Base-by-base conservation (phyloP, 2,888 invertebrate genomes). In the Calephelis perditalis region DNA sequence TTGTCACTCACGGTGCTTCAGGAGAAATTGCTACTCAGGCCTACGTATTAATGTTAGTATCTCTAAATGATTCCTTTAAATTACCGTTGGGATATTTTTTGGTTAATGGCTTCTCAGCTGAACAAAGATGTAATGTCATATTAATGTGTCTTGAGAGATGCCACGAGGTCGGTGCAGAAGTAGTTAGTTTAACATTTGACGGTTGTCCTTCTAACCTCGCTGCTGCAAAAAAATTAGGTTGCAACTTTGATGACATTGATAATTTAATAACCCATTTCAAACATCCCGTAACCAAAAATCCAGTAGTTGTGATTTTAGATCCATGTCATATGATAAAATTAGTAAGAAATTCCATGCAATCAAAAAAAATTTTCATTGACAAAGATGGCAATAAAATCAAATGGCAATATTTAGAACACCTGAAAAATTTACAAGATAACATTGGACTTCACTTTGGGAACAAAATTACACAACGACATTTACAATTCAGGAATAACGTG, bases 331-430 rank as follows among this genome's bases (percentile, higher is more conserved):
- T 47, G 47, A 7, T 47, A 12, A 47, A 47, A 47, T 1, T 47
- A 9, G 6, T 47, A 10, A 47, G 47, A 47, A 47, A 47, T 12
- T 6, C 11, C 8, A 7, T 9, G 9, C 9, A 47, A 12, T 12
- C 47, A 47, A 12, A 47, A n/a, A 56, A 55, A 55, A 55, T 7
- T 3, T n/a, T 55, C 11, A 12, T 55, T 8, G 55, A 55, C 36
- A 40, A n/a, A 8, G 55, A 55, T n/a, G 56, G 56, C 7, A 56
- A 56, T 40, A 40, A 56, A 7, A 56, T 56, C n/a, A n/a, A 56
- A 12, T 56, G 56, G 56, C 56, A 56, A 12, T 12, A 56, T 7
- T 6, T 56, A n/a, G 40, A 12, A 9, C 37, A 56, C 36, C n/a
- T 56, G n/a, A 56, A 56, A 11, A 56, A 12, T n/a, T 6, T 56